Percentiles rank a stretch among this genome's conserved stretches.
These are phyloP conservation scores for Heloderma charlesbogerti DNA, from an alignment of 2,113 vertebrate genomes.

Conservation along the genomic window DNA sequence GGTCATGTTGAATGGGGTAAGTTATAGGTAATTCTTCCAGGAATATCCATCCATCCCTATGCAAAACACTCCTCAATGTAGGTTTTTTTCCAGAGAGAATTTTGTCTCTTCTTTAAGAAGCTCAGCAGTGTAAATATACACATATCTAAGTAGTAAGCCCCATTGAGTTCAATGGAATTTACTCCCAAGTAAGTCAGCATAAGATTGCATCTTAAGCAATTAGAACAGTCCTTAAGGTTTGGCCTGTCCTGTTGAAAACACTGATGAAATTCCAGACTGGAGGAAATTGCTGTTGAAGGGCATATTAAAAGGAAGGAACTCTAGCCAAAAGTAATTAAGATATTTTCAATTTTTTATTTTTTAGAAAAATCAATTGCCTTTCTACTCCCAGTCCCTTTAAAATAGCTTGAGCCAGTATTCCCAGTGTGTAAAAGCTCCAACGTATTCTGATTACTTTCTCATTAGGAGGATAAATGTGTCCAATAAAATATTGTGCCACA, in stretches of 20 bases:
- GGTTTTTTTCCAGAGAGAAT: background rate
- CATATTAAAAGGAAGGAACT: background rate
- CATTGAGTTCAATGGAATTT: background rate
- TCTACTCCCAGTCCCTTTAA: conserved; percentile 47
- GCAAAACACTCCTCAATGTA: background rate
- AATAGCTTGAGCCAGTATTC: conserved; percentile 26
- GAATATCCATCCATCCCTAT: background rate
- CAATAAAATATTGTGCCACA: conserved; percentile 29
- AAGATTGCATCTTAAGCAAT: conserved; percentile 9
- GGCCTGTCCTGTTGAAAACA: conserved; percentile 23
- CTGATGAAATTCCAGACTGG: conserved; percentile 23
- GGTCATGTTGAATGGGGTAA: background rate
- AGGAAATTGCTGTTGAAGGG: conserved; percentile 38
- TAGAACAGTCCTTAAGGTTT: conserved; percentile 25
- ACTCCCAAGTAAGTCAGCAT: background rate
- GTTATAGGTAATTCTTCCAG: background rate
- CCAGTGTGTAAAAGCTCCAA: conserved; percentile 40
- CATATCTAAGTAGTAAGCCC: background rate
- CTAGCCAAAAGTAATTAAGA: conserved; percentile 55
- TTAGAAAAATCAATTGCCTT: conserved; percentile 54
- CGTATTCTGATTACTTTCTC: conserved; percentile 45
- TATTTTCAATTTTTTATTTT: conserved; percentile 45
- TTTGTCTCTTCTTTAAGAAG: background rate
- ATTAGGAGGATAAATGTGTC: conserved; percentile 27
- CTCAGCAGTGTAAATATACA: background rate